Evolutionary conservation across 2,797 vertebrate species (phyloP).

Genomic region (Megalops cyprinoides): DNA sequence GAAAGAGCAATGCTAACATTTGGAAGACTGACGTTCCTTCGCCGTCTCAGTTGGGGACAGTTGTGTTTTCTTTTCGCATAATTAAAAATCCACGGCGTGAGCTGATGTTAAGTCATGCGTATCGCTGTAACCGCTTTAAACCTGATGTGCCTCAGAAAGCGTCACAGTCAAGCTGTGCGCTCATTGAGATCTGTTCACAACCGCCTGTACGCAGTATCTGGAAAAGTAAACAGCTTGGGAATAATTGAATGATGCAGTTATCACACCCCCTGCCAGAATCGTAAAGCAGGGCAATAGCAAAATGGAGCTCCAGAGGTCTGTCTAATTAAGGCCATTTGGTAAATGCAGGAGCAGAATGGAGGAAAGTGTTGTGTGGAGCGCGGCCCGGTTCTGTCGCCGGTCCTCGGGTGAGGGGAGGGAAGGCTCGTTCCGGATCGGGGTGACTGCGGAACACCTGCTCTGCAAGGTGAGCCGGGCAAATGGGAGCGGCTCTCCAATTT

Average conservation of each 20-base stretch:
- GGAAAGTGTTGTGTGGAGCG: too few species aligned
- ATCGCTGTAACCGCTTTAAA: not conserved
- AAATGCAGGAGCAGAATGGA: not conserved
- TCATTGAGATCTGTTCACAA: not conserved
- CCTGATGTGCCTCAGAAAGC: not conserved
- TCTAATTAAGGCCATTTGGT: not conserved
- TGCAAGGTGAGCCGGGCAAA: not conserved
- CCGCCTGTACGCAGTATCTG: not conserved
- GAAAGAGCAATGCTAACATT: not conserved
- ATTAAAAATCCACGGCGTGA: not conserved
- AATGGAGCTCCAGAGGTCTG: not conserved
- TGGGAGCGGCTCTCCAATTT: not conserved
- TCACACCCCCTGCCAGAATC: not conserved
- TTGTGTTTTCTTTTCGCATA: not conserved
- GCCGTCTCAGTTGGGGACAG: too few species aligned
- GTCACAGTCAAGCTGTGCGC: not conserved
- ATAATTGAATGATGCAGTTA: too few species aligned
- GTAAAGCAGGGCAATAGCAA: not conserved
- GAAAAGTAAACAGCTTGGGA: not conserved
- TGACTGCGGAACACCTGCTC: not conserved
- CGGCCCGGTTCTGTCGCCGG: too few species aligned
- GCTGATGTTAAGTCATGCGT: not conserved
- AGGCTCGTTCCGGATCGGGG: not conserved
- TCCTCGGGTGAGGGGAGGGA: too few species aligned
- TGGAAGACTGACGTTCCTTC: too few species aligned